Evolutionary conservation across 2,113 vertebrate genomes (phyloP), one percentile per base, ranked within the genome.

Genomic region (Pachyramphus minor): DNA sequence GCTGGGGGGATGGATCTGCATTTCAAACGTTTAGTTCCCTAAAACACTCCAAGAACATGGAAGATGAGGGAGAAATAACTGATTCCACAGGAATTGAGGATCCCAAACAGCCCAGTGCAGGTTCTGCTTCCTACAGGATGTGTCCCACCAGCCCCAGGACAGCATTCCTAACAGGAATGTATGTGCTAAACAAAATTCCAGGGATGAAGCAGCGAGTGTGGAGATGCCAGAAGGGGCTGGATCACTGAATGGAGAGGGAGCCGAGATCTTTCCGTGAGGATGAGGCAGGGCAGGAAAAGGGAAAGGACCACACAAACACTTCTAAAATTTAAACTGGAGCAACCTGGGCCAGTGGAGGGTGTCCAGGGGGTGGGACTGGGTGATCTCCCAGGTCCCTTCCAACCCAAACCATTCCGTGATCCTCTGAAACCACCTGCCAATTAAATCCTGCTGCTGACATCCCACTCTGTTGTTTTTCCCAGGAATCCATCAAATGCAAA

Each of bases 281-380:
- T 19, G 21, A 67, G n/a, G 30, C 12, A 74, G 58, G 28, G 66
- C 33, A 68, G 55, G 42, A 42, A 24, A 35, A 55, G 22, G 19
- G 22, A 62, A 41, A 60, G 25, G 53, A 68, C 12, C 16, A 23
- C 25, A 72, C 11, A 25, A 55, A 49, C 21, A 7, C n/a, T 5
- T 21, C 12, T 27, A 42, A 53, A 67, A 49, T 35, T 33, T 21
- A 8, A n/a, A 24, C 0, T 82, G 69, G 47, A 75, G 16, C 39
- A 31, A 0, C 47, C 63, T 62, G 79, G 47, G 30, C 2, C 0
- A 6, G 30, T 15, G 87, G n/a, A 0, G 75, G 14, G 20, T 17
- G 37, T 52, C 39, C 77, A 45, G 27, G 12, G 35, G 15, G 9
- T 12, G 45, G 33, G 0, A 60, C 11, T n/a, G 15, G 33, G 3